These are phyloP conservation scores for Octodon degus DNA, from an alignment of 2,113 vertebrate species.

Conservation along the genomic window DNA sequence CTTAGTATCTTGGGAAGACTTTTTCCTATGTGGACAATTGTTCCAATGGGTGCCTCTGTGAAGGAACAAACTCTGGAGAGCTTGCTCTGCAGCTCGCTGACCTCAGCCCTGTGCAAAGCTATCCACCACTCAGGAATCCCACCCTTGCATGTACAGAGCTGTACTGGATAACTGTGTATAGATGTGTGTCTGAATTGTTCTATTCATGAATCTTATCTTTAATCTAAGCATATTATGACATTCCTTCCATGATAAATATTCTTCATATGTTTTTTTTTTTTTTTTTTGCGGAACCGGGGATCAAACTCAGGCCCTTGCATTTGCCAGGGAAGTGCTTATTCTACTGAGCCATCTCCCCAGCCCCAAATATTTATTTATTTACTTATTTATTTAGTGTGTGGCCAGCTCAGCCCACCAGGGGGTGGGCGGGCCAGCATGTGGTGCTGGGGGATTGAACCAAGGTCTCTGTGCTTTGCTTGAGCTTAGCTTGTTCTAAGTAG, in stretches of 20 bases:
- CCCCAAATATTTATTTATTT: too few species aligned
- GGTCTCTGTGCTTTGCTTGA: too few species aligned
- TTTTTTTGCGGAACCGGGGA: too few species aligned
- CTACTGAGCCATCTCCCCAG: too few species aligned
- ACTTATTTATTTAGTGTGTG: too few species aligned
- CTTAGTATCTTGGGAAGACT: neutral
- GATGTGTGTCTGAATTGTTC: neutral
- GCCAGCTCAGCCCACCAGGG: too few species aligned
- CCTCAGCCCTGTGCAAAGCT: neutral
- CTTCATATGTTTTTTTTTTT: neutral
- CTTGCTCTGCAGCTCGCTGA: neutral
- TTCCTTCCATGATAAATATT: slow-evolving; percentile 38
- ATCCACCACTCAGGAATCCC: neutral
- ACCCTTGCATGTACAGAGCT: neutral
- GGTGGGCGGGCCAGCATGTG: too few species aligned
- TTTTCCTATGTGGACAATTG: neutral
- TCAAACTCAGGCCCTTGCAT: too few species aligned
- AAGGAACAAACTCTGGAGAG: neutral
- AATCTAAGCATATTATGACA: neutral
- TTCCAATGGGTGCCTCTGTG: neutral
- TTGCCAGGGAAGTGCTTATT: too few species aligned
- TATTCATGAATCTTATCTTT: slow-evolving; percentile 30
- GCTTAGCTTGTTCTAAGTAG: too few species aligned
- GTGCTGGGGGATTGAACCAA: too few species aligned
- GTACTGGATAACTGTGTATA: neutral